Evolutionary conservation across 2,888 invertebrate genomes (phyloP).

Genomic region (Tetramorium bicarinatum): DNA sequence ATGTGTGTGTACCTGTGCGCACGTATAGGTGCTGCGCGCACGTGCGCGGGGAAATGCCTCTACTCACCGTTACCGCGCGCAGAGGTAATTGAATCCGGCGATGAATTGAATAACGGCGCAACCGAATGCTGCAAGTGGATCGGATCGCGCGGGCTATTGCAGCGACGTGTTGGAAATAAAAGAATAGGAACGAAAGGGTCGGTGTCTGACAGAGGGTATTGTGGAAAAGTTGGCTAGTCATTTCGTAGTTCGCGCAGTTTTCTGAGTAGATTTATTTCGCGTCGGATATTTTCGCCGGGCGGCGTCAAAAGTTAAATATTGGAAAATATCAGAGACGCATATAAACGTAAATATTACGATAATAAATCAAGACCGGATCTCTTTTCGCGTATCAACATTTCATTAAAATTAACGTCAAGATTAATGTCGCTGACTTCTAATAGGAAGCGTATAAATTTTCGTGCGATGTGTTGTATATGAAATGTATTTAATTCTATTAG

Average conservation of each 20-base stretch:
- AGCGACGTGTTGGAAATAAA: constrained; percentile 54
- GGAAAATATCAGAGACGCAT: constrained; percentile 10
- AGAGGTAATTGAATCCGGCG: constrained; percentile 54
- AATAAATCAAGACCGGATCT: constrained; percentile 25
- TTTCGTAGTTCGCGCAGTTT: constrained; percentile 30
- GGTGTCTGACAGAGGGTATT: constrained; percentile 48
- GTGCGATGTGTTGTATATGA: background rate
- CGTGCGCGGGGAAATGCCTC: constrained; percentile 49
- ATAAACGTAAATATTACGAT: constrained; percentile 21
- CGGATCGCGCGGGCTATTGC: constrained; percentile 54
- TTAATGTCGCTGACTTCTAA: constrained; percentile 25
- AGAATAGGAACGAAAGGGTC: constrained; percentile 39
- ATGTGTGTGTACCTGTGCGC: no score
- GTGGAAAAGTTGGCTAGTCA: constrained; percentile 52
- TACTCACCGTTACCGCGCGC: constrained; percentile 51
- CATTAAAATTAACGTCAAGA: constrained; percentile 28
- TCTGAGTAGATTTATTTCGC: constrained; percentile 42
- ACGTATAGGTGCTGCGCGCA: background rate
- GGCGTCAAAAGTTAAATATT: constrained; percentile 38
- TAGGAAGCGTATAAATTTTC: background rate
- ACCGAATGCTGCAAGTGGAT: constrained; percentile 58
- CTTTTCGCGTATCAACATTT: constrained; percentile 24
- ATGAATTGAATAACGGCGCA: constrained; percentile 57
- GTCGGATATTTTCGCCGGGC: constrained; percentile 13
- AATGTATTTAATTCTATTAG: background rate